These are phyloP conservation scores for Macrotus californicus DNA, from an alignment of 2,113 vertebrate genomes.

Conservation along the genomic window DNA sequence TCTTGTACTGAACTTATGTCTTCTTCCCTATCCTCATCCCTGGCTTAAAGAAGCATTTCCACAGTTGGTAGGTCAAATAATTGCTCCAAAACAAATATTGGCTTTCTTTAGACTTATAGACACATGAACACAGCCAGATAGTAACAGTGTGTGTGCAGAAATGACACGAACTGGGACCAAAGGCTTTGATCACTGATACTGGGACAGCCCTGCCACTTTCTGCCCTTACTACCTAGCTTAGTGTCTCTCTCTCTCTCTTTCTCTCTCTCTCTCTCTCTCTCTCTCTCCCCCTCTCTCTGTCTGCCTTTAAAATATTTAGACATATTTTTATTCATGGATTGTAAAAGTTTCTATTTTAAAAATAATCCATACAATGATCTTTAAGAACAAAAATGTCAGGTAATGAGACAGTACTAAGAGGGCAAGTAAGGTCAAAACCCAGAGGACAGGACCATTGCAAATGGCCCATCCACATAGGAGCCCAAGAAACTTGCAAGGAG, in stretches of 20 bases:
- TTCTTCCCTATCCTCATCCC: background rate
- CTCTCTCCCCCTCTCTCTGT: background rate
- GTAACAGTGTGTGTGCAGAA: constrained; percentile 69
- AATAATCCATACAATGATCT: constrained; percentile 29
- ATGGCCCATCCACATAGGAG: background rate
- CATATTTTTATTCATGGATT: constrained; percentile 35
- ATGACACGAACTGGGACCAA: constrained; percentile 66
- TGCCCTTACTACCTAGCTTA: background rate
- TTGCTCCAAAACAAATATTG: constrained; percentile 69
- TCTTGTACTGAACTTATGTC: background rate
- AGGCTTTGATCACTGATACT: constrained; percentile 68
- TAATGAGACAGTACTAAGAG: background rate
- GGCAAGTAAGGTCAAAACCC: background rate
- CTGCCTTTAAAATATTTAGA: background rate
- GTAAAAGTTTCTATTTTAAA: constrained; percentile 38
- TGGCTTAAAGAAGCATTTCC: constrained; percentile 26
- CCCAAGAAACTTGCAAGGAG: background rate
- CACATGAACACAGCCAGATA: constrained; percentile 71
- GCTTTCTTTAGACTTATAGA: constrained; percentile 55
- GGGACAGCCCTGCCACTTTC: constrained; percentile 61
- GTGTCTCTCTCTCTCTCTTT: background rate
- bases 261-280: constrained; percentile 8
- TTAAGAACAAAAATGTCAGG: background rate
- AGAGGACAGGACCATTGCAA: background rate
- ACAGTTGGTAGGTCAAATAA: constrained; percentile 59